Evolutionary conservation across 2,888 invertebrate genomes (phyloP).

Genomic region (Tachystola acroxantha): DNA sequence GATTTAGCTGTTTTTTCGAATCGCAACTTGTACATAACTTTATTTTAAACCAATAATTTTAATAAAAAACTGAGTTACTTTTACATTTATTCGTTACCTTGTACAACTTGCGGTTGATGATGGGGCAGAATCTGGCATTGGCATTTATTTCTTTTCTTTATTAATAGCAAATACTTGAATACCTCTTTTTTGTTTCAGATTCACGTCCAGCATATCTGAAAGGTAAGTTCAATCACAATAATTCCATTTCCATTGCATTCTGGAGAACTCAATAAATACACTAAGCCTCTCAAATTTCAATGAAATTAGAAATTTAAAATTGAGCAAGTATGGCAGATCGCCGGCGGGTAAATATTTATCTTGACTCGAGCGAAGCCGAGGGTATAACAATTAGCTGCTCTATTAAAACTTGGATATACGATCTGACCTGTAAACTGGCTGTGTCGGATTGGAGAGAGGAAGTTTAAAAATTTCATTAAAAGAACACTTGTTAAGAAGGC

Average conservation of each 20-base stretch:
- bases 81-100: too few relatives aligned
- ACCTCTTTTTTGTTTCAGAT: constrained; percentile 4
- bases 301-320: constrained; percentile 64
- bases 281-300: constrained; percentile 33
- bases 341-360: constrained; percentile 59
- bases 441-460: too few relatives aligned
- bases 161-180: background rate
- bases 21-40: too few relatives aligned
- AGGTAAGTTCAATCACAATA: constrained; percentile 2
- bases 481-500: too few relatives aligned
- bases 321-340: constrained; percentile 49
- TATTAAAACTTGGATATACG: constrained; percentile 25
- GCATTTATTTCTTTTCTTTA: too few relatives aligned
- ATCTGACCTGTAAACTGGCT: background rate
- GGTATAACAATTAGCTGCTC: constrained; percentile 51
- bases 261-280: constrained; percentile 15
- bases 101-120: too few relatives aligned
- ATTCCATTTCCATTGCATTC: background rate
- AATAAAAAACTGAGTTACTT: too few relatives aligned
- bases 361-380: constrained; percentile 24
- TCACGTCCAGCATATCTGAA: background rate
- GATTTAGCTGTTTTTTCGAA: too few relatives aligned
- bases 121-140: too few relatives aligned
- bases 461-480: too few relatives aligned
- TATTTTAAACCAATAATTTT: too few relatives aligned